phyloP scores from a whole-genome alignment of 2,888 invertebrate genomes.

The Orgyia antiqua region DNA sequence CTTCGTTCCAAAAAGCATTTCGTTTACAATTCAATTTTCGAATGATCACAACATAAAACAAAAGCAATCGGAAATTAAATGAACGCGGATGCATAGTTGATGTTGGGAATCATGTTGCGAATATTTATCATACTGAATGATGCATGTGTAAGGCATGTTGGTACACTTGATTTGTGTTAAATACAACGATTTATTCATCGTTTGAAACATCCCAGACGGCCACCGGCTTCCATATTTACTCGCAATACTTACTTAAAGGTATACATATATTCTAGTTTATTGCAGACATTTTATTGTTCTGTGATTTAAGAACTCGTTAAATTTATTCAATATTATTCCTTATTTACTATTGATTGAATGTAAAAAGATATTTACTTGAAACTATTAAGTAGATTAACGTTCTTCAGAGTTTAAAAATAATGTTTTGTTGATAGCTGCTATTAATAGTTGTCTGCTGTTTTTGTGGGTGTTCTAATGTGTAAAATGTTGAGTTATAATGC shows the following conservation, averaged over 20 bases:
- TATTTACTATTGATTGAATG: conserved; percentile 2
- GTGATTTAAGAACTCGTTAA: neutral
- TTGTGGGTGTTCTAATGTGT: neutral
- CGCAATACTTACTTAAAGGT: neutral
- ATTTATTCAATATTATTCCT: neutral
- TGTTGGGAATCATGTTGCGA: no score
- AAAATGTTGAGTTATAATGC: neutral
- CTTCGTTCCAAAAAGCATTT: no score
- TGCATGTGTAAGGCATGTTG: no score
- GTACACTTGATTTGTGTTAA: neutral
- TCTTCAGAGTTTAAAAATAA: conserved; percentile 1
- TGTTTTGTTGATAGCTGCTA: neutral
- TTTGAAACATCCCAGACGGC: conserved; percentile 6
- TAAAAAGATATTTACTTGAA: neutral
- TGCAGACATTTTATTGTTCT: conserved; percentile 1
- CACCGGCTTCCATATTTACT: neutral
- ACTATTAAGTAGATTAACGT: neutral
- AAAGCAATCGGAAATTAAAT: no score
- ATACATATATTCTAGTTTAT: neutral
- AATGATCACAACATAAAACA: no score
- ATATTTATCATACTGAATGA: no score
- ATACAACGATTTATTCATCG: conserved; percentile 1
- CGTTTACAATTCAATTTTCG: no score
- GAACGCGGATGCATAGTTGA: no score
- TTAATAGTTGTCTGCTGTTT: neutral